Evolutionary conservation across 2,113 vertebrate species (phyloP).

Genomic region (Hepsetus odoe): DNA sequence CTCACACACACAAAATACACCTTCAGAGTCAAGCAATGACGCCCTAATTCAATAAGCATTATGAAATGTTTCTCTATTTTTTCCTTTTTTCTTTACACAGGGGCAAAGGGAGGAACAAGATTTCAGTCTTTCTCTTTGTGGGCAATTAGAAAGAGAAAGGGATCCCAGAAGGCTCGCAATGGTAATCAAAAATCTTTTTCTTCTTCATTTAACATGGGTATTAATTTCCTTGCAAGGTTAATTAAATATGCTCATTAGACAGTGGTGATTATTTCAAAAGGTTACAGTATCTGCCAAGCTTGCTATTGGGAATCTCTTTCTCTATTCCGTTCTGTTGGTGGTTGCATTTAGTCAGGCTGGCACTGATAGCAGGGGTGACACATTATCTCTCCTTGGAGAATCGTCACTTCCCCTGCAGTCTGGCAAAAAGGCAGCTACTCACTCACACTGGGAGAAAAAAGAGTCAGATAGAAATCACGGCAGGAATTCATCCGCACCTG

Average conservation of each 20-base stretch:
- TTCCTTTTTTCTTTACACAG: not conserved
- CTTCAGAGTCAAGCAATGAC: not conserved
- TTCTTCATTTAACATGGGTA: slow-evolving; percentile 80
- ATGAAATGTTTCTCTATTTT: not conserved
- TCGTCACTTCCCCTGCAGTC: slow-evolving; percentile 15
- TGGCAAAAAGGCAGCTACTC: slow-evolving; percentile 13
- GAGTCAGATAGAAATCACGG: slow-evolving; percentile 8
- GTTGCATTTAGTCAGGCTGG: slow-evolving; percentile 23
- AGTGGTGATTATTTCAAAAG: slow-evolving; percentile 78
- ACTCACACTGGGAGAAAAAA: not conserved
- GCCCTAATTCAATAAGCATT: slow-evolving; percentile 14
- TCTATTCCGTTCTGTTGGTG: slow-evolving; percentile 28
- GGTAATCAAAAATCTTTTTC: slow-evolving; percentile 83
- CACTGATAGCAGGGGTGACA: slow-evolving; percentile 21
- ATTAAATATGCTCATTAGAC: slow-evolving; percentile 81
- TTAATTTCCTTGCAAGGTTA: slow-evolving; percentile 82
- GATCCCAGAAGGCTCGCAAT: slow-evolving; percentile 73
- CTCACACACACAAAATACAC: not conserved
- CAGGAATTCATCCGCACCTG: slow-evolving; percentile 18
- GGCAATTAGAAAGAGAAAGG: slow-evolving; percentile 73
- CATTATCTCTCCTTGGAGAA: slow-evolving; percentile 42
- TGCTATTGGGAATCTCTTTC: slow-evolving; percentile 33
- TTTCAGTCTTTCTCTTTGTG: slow-evolving; percentile 68
- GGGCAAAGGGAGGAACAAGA: slow-evolving; percentile 6
- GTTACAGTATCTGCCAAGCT: slow-evolving; percentile 70